These are phyloP conservation scores for Xanthia togata DNA, from an alignment of 2,888 invertebrate species.

Conservation along the genomic window DNA sequence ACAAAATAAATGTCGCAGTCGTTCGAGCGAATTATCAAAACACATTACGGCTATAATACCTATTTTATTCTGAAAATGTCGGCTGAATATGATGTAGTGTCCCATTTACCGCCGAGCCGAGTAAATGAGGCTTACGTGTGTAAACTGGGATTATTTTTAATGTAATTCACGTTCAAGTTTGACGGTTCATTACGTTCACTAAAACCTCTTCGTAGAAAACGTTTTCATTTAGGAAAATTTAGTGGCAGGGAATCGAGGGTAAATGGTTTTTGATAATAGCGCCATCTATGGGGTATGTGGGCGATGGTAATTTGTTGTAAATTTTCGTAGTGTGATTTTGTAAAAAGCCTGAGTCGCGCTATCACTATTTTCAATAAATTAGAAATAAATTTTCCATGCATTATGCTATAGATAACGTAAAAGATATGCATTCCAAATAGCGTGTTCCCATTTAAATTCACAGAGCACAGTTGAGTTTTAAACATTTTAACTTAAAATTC, in stretches of 20 bases:
- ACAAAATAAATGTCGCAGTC: conserved; percentile 46
- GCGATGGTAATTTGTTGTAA: not conserved
- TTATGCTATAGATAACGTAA: not conserved
- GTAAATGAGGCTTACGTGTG: conserved; percentile 62
- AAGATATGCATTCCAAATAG: not conserved
- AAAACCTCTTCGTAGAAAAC: conserved; percentile 50
- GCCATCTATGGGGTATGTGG: conserved; percentile 28
- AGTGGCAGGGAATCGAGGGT: conserved; percentile 14
- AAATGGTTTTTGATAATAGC: conserved; percentile 24
- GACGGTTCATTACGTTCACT: conserved; percentile 59
- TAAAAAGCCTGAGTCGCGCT: not conserved
- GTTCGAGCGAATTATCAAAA: conserved; percentile 59
- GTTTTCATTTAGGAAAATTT: conserved; percentile 43
- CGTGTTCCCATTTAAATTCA: conserved; percentile 7
- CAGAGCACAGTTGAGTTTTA: conserved; percentile 41
- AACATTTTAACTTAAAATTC: no score
- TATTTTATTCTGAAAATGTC: conserved; percentile 59
- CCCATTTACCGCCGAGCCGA: conserved; percentile 47
- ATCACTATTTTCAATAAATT: not conserved
- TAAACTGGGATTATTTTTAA: conserved; percentile 66
- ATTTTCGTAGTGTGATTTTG: not conserved
- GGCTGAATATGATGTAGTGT: conserved; percentile 56
- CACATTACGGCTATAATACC: conserved; percentile 51
- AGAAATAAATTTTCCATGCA: not conserved
- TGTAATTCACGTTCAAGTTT: conserved; percentile 61